Evolutionary conservation across 2,888 invertebrate genomes (phyloP).

Genomic region (Volucella bombylans): DNA sequence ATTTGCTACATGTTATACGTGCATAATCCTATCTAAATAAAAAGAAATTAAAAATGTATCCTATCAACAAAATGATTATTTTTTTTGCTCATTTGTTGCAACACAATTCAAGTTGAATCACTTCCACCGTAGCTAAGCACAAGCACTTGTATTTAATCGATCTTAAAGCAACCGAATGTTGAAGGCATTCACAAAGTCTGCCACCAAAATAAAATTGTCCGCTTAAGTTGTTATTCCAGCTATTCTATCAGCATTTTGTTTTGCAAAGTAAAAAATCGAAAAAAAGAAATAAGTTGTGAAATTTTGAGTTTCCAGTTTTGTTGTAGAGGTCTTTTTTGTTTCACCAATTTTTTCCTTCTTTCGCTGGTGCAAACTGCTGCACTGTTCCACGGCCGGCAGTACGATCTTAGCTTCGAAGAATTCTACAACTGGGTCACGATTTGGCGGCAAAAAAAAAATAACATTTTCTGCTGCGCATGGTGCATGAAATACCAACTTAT

Average conservation of each 20-base stretch:
- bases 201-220: constrained; percentile 32
- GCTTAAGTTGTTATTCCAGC: constrained; percentile 63
- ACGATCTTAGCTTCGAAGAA: constrained; percentile 63
- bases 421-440: constrained; percentile 71
- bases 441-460: constrained; percentile 47
- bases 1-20: too few relatives aligned
- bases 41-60: too few relatives aligned
- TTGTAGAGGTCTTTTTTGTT: constrained; percentile 14
- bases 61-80: background rate
- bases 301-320: constrained; percentile 68
- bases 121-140: constrained; percentile 47
- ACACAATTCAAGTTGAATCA: constrained; percentile 19
- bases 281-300: constrained; percentile 45
- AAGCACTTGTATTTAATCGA: constrained; percentile 23
- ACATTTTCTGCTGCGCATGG: constrained; percentile 38
- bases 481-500: constrained; percentile 57
- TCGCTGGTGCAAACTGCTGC: constrained; percentile 25
- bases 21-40: too few relatives aligned
- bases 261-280: constrained; percentile 31
- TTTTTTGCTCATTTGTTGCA: background rate
- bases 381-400: constrained; percentile 26
- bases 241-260: constrained; percentile 65
- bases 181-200: constrained; percentile 41
- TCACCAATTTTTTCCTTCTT: constrained; percentile 3
- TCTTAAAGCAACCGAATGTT: constrained; percentile 45